A percentile compares a stretch with the other conserved stretches of the same genome.
These are phyloP conservation scores for Octopus sinensis DNA, from an alignment of 1,140 invertebrate genomes.

Conservation along the genomic window DNA sequence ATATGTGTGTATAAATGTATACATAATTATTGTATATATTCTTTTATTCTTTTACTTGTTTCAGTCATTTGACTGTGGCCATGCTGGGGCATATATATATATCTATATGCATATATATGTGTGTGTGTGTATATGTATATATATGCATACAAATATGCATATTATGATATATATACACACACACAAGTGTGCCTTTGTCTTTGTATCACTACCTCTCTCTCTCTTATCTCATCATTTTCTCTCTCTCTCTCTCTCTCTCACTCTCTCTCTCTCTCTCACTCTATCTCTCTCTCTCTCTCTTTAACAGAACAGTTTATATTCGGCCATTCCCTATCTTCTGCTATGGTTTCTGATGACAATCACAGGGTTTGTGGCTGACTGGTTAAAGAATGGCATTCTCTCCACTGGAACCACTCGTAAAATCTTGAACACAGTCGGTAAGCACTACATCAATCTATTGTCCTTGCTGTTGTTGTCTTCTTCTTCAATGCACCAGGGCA, in stretches of 20 bases:
- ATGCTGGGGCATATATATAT: too few relatives aligned
- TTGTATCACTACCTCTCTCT: not conserved
- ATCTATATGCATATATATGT: too few relatives aligned
- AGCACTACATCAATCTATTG: conserved; percentile 29
- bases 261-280: not conserved
- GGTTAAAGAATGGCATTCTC: conserved; percentile 66
- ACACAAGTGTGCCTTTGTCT: not conserved
- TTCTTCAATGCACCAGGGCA: too few relatives aligned
- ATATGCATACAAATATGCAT: too few relatives aligned
- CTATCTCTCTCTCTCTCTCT: not conserved
- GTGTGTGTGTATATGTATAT: too few relatives aligned
- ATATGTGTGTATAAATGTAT: too few relatives aligned
- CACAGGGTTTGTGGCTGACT: conserved; percentile 78
- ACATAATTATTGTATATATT: too few relatives aligned
- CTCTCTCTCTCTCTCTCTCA: not conserved
- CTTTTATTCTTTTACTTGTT: too few relatives aligned
- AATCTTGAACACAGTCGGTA: conserved; percentile 70
- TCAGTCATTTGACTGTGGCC: too few relatives aligned
- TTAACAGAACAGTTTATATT: conserved; percentile 78
- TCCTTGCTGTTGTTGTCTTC: too few relatives aligned
- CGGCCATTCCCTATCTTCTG: conserved; percentile 81
- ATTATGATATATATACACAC: not conserved
- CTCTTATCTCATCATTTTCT: not conserved
- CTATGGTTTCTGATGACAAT: conserved; percentile 77
- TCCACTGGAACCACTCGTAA: conserved; percentile 56